Evolutionary conservation across 2,888 invertebrate genomes (phyloP), one percentile per base, ranked within the genome.

Genomic region (Crossocerus cetratus): DNA sequence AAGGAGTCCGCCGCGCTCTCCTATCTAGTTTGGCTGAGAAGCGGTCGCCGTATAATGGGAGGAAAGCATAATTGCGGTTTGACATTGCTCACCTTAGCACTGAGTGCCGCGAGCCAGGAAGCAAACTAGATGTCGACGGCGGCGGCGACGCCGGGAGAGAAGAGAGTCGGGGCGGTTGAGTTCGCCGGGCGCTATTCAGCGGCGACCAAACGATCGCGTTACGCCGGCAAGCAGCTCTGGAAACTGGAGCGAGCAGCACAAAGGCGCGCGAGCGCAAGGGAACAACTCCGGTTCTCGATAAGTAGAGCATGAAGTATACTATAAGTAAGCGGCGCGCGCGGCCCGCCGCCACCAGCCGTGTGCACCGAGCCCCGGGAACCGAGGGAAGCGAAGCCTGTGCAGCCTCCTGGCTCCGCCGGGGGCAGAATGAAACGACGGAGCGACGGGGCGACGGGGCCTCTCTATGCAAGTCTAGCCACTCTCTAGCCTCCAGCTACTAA

Each of bases 241-340:
- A 61, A 74, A 69, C 74, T 74, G 66, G 75, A 66, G 63, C 75
- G 59, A 43, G 64, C 63, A 57, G 61, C 62, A 69, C 68, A 62
- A 57, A 21, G 58, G 60, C 5, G 58, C 56, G 22, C 54, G 45
- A 44, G 83, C 82, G 83, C 81, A 65, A 74, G 80, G 75, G 79
- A 77, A 32, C 32, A 32, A 78, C 79, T 80, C 84, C 83, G 86
- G 84, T 86, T 86, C 80, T 81, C 78, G 84, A 83, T 84, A 88
- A 88, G 86, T 88, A 87, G 88, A 88, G 88, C 88, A 86, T 88
- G 87, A 88, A 88, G 84, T 76, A 84, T 79, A n/a, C n/a, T n/a
- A 67, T 78, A 80, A 83, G 78, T 69, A 65, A 69, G 64, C 68
- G 64, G 65, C 20, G 13, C 11, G 13, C 11, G 21, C 22, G 57